Evolutionary conservation across 1,140 invertebrate genomes (phyloP).

Genomic region (Euglossa dilemma): DNA sequence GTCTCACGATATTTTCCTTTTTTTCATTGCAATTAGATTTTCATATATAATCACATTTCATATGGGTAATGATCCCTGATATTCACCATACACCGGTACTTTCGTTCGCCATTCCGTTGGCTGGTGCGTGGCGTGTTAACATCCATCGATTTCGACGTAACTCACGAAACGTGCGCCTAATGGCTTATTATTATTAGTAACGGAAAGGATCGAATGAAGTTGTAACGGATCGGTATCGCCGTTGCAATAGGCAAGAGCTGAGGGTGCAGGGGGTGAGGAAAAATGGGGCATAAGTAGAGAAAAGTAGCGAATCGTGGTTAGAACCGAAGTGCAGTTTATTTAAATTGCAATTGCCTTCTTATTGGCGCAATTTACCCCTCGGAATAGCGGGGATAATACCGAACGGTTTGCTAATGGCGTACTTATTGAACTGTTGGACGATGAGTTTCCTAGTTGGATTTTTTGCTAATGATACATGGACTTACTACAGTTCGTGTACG

Average conservation of each 20-base stretch:
- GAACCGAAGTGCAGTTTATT: neutral
- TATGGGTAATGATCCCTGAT: slow-evolving; percentile 26
- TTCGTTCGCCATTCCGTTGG: slow-evolving; percentile 8
- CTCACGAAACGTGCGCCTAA: slow-evolving; percentile 26
- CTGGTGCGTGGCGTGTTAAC: slow-evolving; percentile 17
- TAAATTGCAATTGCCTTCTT: neutral
- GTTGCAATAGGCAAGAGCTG: neutral
- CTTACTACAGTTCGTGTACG: too few species aligned
- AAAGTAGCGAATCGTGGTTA: neutral
- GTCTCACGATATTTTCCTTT: too few species aligned
- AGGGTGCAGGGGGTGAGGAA: too few species aligned
- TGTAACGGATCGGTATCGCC: neutral
- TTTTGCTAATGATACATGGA: too few species aligned
- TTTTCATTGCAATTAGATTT: too few species aligned
- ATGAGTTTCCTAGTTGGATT: too few species aligned
- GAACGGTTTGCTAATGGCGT: neutral
- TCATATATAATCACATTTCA: too few species aligned
- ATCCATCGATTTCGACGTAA: slow-evolving; percentile 11
- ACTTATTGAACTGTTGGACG: too few species aligned
- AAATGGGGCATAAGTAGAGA: neutral
- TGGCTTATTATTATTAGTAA: slow-evolving; percentile 5
- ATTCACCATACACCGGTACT: slow-evolving; percentile 1
- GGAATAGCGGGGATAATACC: neutral
- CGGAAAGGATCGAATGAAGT: slow-evolving; percentile 13
- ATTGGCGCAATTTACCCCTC: neutral